Conservation (phyloP, 2,113 vertebrate species). For the Prochilodus magdalenae region DNA sequence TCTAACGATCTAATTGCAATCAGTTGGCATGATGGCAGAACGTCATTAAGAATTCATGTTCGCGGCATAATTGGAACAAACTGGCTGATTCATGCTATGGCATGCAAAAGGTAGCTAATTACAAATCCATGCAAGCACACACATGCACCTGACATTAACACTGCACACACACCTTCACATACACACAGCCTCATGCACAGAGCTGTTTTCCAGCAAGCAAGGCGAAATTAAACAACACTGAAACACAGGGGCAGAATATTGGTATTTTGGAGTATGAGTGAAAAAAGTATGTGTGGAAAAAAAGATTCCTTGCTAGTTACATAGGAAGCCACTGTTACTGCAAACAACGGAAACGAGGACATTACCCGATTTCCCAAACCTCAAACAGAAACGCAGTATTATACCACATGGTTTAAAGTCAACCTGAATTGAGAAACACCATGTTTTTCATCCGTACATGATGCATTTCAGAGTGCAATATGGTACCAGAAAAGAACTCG, state of each 20-base stretch:
- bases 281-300: neutral
- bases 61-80: slow-evolving; percentile 55
- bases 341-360: too few species aligned
- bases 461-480: too few species aligned
- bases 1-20: slow-evolving; percentile 56
- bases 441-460: too few species aligned
- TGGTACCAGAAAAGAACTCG: too few species aligned
- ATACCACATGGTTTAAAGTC: too few species aligned
- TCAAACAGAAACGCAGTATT: too few species aligned
- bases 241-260: neutral
- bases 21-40: slow-evolving; percentile 48
- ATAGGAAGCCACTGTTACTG: neutral
- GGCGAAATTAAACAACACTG: neutral
- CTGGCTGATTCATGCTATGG: slow-evolving; percentile 46
- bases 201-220: neutral
- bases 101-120: slow-evolving; percentile 1
- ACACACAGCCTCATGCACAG: slow-evolving; percentile 5
- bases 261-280: neutral
- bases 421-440: too few species aligned
- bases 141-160: neutral
- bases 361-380: neutral
- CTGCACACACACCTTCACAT: neutral
- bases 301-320: neutral
- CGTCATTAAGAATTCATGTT: slow-evolving; percentile 55
- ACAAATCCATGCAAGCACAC: slow-evolving; percentile 9